Evolutionary conservation across 2,797 vertebrate species (phyloP).

Genomic region (Hozukius guyotensis): DNA sequence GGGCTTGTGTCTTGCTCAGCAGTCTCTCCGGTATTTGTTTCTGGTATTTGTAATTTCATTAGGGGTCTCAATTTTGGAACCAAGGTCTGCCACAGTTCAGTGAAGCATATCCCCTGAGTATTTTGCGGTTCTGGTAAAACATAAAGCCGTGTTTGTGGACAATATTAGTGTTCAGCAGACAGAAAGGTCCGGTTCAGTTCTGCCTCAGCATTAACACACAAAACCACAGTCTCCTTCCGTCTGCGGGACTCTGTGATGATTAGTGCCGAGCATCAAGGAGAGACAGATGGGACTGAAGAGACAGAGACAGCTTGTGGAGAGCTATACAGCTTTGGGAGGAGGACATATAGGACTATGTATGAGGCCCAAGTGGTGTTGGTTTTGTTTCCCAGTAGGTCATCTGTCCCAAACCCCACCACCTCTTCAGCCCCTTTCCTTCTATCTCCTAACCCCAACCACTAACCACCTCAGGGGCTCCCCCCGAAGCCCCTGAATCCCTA

Average conservation of each 20-base stretch:
- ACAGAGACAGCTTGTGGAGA: constrained; percentile 36
- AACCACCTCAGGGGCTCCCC: constrained; percentile 49
- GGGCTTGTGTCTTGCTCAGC: constrained; percentile 63
- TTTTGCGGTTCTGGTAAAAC: constrained; percentile 74
- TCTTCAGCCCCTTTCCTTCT: constrained; percentile 18
- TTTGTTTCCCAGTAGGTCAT: constrained; percentile 58
- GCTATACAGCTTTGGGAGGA: constrained; percentile 30
- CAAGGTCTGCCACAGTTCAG: constrained; percentile 75
- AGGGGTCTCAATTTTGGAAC: constrained; percentile 75
- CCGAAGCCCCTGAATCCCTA: constrained; percentile 50
- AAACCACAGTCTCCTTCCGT: constrained; percentile 77
- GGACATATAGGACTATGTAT: constrained; percentile 4
- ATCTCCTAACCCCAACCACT: constrained; percentile 46
- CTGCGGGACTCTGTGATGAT: constrained; percentile 57
- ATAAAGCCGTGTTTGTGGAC: constrained; percentile 75
- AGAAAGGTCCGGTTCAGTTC: constrained; percentile 58
- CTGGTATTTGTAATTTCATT: constrained; percentile 80
- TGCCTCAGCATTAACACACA: constrained; percentile 64
- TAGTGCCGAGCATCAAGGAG: constrained; percentile 34
- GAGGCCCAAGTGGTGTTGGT: constrained; percentile 25
- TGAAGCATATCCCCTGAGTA: constrained; percentile 71
- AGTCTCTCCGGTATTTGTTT: constrained; percentile 68
- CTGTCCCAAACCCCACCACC: constrained; percentile 30
- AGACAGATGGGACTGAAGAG: constrained; percentile 38
- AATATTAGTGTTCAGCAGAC: constrained; percentile 70